A percentile compares a stretch with the other conserved stretches of the same genome.
Evolutionary conservation across 2,888 invertebrate species (phyloP).

Genomic region (Drosophila austrosaltans): DNA sequence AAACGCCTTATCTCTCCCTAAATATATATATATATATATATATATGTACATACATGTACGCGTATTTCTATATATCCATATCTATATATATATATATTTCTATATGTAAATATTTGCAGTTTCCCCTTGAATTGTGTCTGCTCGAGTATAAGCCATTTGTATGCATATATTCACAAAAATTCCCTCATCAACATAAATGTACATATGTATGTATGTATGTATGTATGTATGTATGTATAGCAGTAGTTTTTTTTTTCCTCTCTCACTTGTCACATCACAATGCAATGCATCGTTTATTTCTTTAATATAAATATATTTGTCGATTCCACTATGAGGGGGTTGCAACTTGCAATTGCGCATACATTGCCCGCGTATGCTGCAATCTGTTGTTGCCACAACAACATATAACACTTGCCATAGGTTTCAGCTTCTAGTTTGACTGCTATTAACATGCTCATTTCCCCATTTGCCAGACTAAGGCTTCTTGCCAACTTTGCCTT

Average conservation of each 20-base stretch:
- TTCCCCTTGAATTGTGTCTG: constrained; percentile 10
- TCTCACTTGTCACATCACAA: background rate
- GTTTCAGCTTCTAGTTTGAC: constrained; percentile 12
- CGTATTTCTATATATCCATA: background rate
- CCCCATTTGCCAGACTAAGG: constrained; percentile 43
- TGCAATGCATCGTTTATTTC: constrained; percentile 7
- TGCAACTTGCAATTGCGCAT: constrained; percentile 44
- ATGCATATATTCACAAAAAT: constrained; percentile 11
- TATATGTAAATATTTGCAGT: constrained; percentile 10
- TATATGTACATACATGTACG: background rate
- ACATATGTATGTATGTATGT: too few relatives aligned
- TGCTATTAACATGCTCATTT: constrained; percentile 51
- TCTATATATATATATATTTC: too few relatives aligned
- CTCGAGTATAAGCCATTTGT: constrained; percentile 11
- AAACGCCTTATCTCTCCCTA: constrained; percentile 6
- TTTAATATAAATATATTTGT: constrained; percentile 6
- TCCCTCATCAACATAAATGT: constrained; percentile 8
- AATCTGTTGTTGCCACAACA: constrained; percentile 27
- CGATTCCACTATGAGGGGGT: background rate
- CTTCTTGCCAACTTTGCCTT: constrained; percentile 13
- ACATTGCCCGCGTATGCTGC: constrained; percentile 48
- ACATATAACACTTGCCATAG: background rate
- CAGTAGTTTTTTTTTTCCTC: background rate
- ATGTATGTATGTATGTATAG: too few relatives aligned
- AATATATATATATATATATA: background rate